A percentile compares a stretch with the other conserved stretches of the same genome.
Conservation (phyloP, 2,113 vertebrate species). For the Axis porcinus region DNA sequence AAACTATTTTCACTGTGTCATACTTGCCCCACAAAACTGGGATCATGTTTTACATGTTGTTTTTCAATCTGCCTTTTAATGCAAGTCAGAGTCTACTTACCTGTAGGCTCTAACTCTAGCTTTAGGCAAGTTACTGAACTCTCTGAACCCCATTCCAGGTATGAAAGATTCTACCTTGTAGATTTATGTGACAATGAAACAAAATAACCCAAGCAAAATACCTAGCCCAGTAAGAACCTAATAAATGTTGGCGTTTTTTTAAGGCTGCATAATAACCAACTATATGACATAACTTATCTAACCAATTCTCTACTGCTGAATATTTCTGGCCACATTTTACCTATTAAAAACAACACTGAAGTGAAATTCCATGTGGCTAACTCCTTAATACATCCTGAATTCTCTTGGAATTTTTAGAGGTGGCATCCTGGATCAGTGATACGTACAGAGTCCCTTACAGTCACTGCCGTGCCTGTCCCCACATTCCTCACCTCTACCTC, state of each 20-base stretch:
- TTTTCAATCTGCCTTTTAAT: neutral
- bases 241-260: neutral
- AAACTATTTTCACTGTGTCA: neutral
- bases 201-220: neutral
- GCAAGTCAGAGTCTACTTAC: neutral
- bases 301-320: neutral
- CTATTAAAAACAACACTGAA: neutral
- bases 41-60: neutral
- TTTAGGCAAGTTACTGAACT: neutral
- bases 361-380: neutral
- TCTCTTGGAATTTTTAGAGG: constrained; percentile 10
- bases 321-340: neutral
- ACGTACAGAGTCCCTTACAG: neutral
- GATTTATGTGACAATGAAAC: neutral
- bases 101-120: neutral
- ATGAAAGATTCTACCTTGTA: neutral
- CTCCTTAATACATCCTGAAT: neutral
- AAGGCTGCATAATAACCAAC: neutral
- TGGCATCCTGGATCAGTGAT: neutral
- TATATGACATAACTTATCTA: neutral
- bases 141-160: neutral
- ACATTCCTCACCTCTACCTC: neutral
- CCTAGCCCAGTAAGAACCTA: neutral
- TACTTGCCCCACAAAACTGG: neutral
- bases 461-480: neutral